phyloP scores from a whole-genome alignment of 2,888 invertebrate genomes.

The Heliconius erato region DNA sequence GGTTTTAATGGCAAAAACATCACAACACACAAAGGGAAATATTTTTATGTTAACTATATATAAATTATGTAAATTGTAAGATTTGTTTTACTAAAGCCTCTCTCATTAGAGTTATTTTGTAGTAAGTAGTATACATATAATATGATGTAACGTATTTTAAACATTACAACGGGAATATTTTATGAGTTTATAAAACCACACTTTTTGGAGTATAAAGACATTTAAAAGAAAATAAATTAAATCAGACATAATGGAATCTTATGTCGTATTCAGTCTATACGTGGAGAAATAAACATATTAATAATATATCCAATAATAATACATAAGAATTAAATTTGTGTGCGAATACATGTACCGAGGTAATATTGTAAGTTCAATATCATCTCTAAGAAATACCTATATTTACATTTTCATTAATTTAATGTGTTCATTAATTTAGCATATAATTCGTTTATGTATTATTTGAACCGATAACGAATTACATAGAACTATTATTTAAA shows the following conservation, averaged over 20 bases:
- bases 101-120: not conserved
- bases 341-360: too few species aligned
- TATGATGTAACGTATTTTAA: not conserved
- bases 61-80: not conserved
- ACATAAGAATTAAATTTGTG: too few species aligned
- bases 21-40: constrained; percentile 25
- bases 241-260: not conserved
- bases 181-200: not conserved
- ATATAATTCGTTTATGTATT: not conserved
- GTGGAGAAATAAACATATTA: too few species aligned
- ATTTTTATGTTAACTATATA: not conserved
- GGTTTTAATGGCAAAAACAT: constrained; percentile 55
- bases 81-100: not conserved
- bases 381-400: too few species aligned
- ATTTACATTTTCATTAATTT: too few species aligned
- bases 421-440: not conserved
- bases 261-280: not conserved
- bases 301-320: too few species aligned
- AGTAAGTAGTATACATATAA: not conserved
- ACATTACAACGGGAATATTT: not conserved
- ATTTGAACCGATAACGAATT: not conserved
- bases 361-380: too few species aligned
- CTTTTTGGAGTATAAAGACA: not conserved
- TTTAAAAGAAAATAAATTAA: not conserved
- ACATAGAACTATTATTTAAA: not conserved